Conservation (phyloP, 2,888 invertebrate genomes). For the Pristionchus exspectatus region DNA sequence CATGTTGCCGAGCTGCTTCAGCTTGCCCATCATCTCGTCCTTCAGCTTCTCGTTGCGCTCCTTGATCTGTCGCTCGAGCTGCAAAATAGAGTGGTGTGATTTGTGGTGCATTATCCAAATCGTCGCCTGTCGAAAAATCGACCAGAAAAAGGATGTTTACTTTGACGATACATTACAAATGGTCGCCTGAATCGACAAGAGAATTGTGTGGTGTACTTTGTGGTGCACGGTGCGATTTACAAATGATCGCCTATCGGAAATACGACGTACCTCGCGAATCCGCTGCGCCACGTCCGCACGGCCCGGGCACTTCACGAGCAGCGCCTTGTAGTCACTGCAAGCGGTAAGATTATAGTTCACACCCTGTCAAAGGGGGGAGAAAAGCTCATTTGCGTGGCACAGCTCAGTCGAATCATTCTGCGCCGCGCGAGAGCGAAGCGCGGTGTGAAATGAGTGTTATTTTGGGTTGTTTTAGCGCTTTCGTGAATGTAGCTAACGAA, state of each 20-base stretch:
- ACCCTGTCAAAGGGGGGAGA: too few relatives aligned
- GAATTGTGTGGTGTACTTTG: background rate
- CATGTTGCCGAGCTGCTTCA: conserved; percentile 72
- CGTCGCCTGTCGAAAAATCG: background rate
- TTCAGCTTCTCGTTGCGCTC: conserved; percentile 70
- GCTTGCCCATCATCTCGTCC: conserved; percentile 71
- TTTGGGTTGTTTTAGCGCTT: too few relatives aligned
- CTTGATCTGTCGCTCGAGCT: conserved; percentile 57
- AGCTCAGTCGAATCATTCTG: too few relatives aligned
- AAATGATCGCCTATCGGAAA: background rate
- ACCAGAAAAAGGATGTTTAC: background rate
- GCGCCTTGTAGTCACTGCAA: conserved; percentile 63
- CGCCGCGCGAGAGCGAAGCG: too few relatives aligned
- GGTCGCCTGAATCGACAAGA: background rate
- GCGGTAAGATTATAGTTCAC: background rate
- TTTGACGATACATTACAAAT: too few relatives aligned
- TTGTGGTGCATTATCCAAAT: background rate
- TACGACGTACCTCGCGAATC: conserved; percentile 56
- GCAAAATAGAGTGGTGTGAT: background rate
- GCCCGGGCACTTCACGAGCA: conserved; percentile 57
- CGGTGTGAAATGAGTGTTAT: too few relatives aligned
- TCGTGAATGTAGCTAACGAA: too few relatives aligned
- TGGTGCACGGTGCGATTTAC: background rate
- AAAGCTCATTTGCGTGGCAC: too few relatives aligned
- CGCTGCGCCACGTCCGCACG: conserved; percentile 46